These are phyloP conservation scores for Alfaro cultratus DNA, from an alignment of 2,797 vertebrate genomes.

Conservation along the genomic window DNA sequence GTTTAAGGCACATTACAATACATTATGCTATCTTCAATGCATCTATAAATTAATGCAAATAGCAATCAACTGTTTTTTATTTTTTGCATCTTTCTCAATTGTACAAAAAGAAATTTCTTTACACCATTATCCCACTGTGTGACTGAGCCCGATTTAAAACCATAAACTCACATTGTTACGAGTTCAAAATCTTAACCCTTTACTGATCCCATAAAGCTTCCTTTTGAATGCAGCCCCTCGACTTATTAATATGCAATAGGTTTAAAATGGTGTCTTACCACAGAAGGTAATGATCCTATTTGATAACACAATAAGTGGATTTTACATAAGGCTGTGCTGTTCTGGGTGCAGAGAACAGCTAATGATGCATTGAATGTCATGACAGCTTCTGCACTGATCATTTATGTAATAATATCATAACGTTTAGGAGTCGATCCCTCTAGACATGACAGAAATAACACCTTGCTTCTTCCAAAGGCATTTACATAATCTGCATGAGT, in stretches of 20 bases:
- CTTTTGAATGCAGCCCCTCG: background rate
- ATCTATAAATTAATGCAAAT: background rate
- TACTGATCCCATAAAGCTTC: background rate
- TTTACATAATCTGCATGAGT: slow-evolving; percentile 25
- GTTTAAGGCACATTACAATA: background rate
- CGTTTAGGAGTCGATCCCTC: slow-evolving; percentile 39
- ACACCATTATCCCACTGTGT: background rate
- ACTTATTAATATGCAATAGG: background rate
- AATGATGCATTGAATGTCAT: slow-evolving; percentile 10
- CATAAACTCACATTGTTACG: background rate
- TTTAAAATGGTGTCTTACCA: background rate
- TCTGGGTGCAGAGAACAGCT: slow-evolving; percentile 4
- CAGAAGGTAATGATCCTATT: background rate
- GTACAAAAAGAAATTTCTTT: too few relatives aligned
- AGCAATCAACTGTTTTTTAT: background rate
- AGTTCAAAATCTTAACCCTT: background rate
- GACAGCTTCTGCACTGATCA: slow-evolving; percentile 29
- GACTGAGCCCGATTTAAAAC: background rate
- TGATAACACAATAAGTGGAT: slow-evolving; percentile 5
- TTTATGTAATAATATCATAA: slow-evolving; percentile 33
- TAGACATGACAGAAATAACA: slow-evolving; percentile 49
- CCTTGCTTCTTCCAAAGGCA: slow-evolving; percentile 31
- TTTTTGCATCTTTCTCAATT: background rate
- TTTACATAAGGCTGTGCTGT: background rate
- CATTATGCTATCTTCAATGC: background rate